phyloP scores from a whole-genome alignment of 2,888 invertebrate species.

The Cheilosia urbana region DNA sequence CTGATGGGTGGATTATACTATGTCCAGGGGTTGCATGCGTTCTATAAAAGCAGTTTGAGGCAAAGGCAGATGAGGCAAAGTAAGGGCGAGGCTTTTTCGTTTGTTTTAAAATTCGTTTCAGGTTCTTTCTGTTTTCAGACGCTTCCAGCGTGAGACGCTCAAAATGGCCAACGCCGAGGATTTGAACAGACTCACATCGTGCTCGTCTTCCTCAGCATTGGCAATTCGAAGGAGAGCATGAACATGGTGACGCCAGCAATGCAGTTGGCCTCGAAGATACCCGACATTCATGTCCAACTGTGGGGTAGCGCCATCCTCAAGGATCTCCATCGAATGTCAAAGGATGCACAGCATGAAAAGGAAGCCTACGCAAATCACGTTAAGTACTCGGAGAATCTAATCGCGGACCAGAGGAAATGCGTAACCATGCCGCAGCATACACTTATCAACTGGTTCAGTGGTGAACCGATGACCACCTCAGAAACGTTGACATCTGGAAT shows the following conservation, averaged over 20 bases:
- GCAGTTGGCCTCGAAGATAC: conserved; percentile 99
- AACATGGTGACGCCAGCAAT: conserved; percentile 99
- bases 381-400: conserved; percentile 95
- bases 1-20: conserved; percentile 98
- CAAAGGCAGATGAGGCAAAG: conserved; percentile 99
- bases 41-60: conserved; percentile 98
- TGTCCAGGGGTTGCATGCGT: conserved; percentile 97
- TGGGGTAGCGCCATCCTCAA: conserved; percentile 99
- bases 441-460: conserved; percentile 94
- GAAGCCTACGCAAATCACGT: conserved; percentile 97
- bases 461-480: conserved; percentile 84
- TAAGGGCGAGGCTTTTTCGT: conserved; percentile 84
- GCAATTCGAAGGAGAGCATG: conserved; percentile 97
- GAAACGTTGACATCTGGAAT: conserved; percentile 19
- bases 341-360: conserved; percentile 93
- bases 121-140: conserved; percentile 85
- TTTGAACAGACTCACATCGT: conserved; percentile 97
- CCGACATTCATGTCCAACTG: conserved; percentile 98
- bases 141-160: conserved; percentile 96
- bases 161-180: conserved; percentile 99
- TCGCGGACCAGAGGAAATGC: conserved; percentile 97
- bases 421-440: conserved; percentile 95
- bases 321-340: conserved; percentile 96
- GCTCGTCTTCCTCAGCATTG: conserved; percentile 98
- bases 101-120: too few relatives aligned